Base-by-base conservation (phyloP, 35 echinoderm and acorn worm species). In the Acanthaster planci region DNA sequence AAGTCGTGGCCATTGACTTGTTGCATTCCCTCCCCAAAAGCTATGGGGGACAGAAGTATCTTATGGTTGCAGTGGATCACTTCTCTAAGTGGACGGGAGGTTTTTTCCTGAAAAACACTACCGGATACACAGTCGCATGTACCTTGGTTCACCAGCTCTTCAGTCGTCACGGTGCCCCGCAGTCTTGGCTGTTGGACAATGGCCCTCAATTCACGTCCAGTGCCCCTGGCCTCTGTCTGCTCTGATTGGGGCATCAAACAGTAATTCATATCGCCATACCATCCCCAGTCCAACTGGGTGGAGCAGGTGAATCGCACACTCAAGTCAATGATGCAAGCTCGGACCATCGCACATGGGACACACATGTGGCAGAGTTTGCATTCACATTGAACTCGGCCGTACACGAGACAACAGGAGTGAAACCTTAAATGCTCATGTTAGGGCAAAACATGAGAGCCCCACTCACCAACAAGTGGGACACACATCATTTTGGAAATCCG, bases 231-330 rank as follows among this genome's bases (percentile, higher is more conserved):
- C 17, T 52, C 79, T 27, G 58, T 90, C 42, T 90, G 87, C 78
- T 30, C 40, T 34, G 32, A 40, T 4, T 90, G 87, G 87, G 87
- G 87, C 16, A 59, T 90, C 9, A 1, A 77, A 50, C 87, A 80
- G 29, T 14, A 52, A 6, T 90, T 90, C 58, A 90, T 51, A 67
- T 68, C 87, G 9, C 76, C 42, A 90, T 47, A 47, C 42, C 42
- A 47, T 12, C 42, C 42, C 42, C 42, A 47, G 12, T 47, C 42
- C 12, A 47, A 47, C 42, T 60, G 57, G 57, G 57, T 60, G 17
- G 57, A 60, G 57, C 57, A 18, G 17, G 57, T 60, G 57, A 60
- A 60, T 60, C 5, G 57, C 5, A 60, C 5, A 3, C 5, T 60
- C 57, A 60, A 60, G 19, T 5, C 18, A 60, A 60, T 60, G 57